Conservation (phyloP, 1,140 invertebrate species). For the Anoplolepis gracilipes region DNA sequence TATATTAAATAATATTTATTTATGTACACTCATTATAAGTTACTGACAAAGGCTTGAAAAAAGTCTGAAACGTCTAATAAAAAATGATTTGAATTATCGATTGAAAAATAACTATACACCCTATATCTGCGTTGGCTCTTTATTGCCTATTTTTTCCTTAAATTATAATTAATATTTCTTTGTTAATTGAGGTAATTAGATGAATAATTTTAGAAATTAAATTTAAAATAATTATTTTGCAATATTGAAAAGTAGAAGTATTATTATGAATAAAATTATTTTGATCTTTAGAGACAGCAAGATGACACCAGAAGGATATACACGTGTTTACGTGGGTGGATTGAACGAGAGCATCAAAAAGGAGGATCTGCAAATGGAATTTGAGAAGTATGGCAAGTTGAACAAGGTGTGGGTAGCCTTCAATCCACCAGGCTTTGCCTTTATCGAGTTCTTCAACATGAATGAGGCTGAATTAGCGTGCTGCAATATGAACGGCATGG, state of each 20-base stretch:
- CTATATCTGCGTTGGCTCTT: too few relatives aligned
- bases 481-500: conserved; percentile 95
- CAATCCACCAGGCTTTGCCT: conserved; percentile 98
- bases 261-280: conserved; percentile 10
- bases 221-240: background rate
- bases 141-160: too few relatives aligned
- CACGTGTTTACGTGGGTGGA: conserved; percentile 94
- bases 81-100: too few relatives aligned
- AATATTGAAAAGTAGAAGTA: background rate
- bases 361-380: conserved; percentile 94
- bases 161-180: background rate
- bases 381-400: conserved; percentile 95
- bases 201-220: background rate
- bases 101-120: too few relatives aligned
- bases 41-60: too few relatives aligned
- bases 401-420: conserved; percentile 98
- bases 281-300: conserved; percentile 66
- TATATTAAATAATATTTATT: too few relatives aligned
- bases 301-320: conserved; percentile 86
- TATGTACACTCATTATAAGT: too few relatives aligned
- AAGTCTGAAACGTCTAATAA: too few relatives aligned
- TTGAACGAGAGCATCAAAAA: conserved; percentile 94
- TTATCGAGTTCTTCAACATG: conserved; percentile 98
- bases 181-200: background rate
- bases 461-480: conserved; percentile 98